These are phyloP conservation scores for Mungos mungo DNA, from an alignment of 2,113 vertebrate genomes.

Conservation along the genomic window DNA sequence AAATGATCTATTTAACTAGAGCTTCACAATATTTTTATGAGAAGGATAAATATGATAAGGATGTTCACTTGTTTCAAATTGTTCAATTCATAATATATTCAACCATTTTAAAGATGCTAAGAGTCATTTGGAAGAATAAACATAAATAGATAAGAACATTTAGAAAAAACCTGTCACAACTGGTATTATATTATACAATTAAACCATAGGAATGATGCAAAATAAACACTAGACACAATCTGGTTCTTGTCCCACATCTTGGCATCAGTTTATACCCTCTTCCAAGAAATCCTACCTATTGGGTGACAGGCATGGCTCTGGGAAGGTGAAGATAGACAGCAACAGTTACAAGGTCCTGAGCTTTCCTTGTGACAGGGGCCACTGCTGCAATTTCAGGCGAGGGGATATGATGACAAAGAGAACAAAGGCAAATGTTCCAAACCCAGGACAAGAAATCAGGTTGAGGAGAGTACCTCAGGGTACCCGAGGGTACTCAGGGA, in stretches of 20 bases:
- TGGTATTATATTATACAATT: background rate
- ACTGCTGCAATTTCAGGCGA: background rate
- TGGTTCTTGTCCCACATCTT: background rate
- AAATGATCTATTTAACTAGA: background rate
- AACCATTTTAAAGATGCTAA: background rate
- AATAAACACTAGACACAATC: background rate
- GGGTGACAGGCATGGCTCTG: background rate
- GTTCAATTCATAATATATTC: background rate
- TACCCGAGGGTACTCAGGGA: background rate
- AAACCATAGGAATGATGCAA: background rate
- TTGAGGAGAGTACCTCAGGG: too few species aligned
- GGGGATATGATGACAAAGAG: background rate
- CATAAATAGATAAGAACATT: background rate
- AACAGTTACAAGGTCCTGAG: background rate
- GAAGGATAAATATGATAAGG: background rate
- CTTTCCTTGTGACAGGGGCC: background rate
- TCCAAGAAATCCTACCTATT: background rate
- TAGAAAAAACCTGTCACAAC: background rate
- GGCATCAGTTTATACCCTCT: background rate
- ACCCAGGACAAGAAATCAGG: background rate
- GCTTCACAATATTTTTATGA: background rate
- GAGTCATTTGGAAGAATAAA: background rate
- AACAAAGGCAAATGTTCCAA: background rate
- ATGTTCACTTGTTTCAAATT: background rate
- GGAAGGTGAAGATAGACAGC: background rate